These are phyloP conservation scores for Corythornis madagascariensis DNA, from an alignment of 2,113 vertebrate genomes.

Conservation along the genomic window DNA sequence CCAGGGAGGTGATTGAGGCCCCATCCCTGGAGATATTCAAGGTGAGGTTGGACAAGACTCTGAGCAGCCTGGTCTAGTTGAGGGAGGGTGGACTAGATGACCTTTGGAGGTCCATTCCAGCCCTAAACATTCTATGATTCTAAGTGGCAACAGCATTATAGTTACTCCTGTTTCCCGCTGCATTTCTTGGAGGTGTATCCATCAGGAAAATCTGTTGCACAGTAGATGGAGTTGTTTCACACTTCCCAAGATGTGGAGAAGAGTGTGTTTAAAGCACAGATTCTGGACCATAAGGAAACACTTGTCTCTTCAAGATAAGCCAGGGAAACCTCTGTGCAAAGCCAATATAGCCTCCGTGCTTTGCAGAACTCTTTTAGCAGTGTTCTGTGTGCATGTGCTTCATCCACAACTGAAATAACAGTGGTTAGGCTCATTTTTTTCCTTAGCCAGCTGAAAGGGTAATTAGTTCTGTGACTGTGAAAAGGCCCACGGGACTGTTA, in stretches of 20 bases:
- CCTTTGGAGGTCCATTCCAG: too few relatives aligned
- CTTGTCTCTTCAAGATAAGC: neutral
- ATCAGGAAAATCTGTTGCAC: neutral
- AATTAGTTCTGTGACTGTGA: constrained; percentile 60
- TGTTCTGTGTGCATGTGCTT: neutral
- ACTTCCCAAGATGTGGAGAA: neutral
- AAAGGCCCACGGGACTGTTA: constrained; percentile 17
- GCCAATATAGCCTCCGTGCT: neutral
- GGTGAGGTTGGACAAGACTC: too few relatives aligned
- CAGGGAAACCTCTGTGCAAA: neutral
- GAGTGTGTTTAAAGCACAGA: neutral
- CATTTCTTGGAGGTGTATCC: neutral
- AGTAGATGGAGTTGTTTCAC: neutral
- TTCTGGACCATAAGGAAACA: neutral
- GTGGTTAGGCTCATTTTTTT: constrained; percentile 3
- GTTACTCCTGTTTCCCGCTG: neutral
- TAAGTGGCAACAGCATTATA: neutral
- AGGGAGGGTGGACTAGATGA: too few relatives aligned
- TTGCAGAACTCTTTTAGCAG: neutral
- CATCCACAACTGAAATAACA: constrained; percentile 8
- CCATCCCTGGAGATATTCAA: too few relatives aligned
- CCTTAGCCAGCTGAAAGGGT: constrained; percentile 47
- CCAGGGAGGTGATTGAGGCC: too few relatives aligned
- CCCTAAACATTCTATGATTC: too few relatives aligned
- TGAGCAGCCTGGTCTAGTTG: too few relatives aligned